A percentile compares a stretch with the other conserved stretches of the same genome.
Conservation (phyloP, 2,888 invertebrate genomes). For the Leptinotarsa tumamoca region DNA sequence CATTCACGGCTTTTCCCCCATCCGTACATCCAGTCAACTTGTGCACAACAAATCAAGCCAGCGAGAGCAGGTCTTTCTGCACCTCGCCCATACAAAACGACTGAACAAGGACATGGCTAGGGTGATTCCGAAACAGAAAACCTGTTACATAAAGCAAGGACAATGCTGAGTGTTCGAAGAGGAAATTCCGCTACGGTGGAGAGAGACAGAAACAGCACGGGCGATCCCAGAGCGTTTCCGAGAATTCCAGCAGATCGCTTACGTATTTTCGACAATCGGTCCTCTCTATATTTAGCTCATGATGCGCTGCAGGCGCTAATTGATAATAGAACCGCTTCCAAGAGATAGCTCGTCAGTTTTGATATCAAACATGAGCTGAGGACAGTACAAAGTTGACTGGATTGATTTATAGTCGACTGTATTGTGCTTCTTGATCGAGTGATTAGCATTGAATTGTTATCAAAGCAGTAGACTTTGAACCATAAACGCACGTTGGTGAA, state of each 20-base stretch:
- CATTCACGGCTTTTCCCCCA: slow-evolving; percentile 20
- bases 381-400: background rate
- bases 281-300: slow-evolving; percentile 54
- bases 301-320: slow-evolving; percentile 43
- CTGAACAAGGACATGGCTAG: slow-evolving; percentile 58
- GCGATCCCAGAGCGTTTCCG: slow-evolving; percentile 52
- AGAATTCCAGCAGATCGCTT: slow-evolving; percentile 35
- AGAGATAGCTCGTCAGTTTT: slow-evolving; percentile 12
- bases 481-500: slow-evolving; percentile 52
- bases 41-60: slow-evolving; percentile 29
- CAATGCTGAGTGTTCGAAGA: slow-evolving; percentile 49
- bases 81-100: slow-evolving; percentile 38
- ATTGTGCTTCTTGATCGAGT: slow-evolving; percentile 25
- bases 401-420: slow-evolving; percentile 1
- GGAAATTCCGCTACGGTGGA: slow-evolving; percentile 58
- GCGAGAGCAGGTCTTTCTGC: slow-evolving; percentile 34
- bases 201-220: slow-evolving; percentile 51
- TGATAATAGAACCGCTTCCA: slow-evolving; percentile 24
- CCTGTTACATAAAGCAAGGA: slow-evolving; percentile 65
- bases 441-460: slow-evolving; percentile 33
- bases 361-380: slow-evolving; percentile 5
- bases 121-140: slow-evolving; percentile 64
- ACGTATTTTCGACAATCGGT: slow-evolving; percentile 41
- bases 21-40: slow-evolving; percentile 14
- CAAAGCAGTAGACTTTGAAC: slow-evolving; percentile 53